Evolutionary conservation across 1,140 invertebrate species (phyloP).

Genomic region (Paramacrobiotus metropolitanus): DNA sequence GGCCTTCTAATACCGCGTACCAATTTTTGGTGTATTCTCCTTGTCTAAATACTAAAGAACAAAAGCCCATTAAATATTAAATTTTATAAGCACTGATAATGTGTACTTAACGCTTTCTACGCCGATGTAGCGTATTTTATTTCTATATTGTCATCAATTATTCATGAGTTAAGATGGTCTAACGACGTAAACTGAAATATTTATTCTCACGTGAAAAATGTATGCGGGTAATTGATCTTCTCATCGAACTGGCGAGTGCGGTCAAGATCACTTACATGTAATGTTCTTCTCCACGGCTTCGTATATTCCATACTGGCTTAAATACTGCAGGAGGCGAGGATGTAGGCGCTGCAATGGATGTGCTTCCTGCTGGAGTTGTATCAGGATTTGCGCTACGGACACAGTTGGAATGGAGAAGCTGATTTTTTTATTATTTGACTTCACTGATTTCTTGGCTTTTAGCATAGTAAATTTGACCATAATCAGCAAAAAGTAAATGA

Average conservation of each 20-base stretch:
- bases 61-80: too few relatives aligned
- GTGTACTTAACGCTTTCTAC: too few relatives aligned
- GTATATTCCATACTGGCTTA: neutral
- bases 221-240: neutral
- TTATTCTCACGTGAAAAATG: too few relatives aligned
- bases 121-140: too few relatives aligned
- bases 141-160: too few relatives aligned
- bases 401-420: neutral
- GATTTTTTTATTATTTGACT: neutral
- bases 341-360: neutral
- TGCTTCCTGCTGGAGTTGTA: neutral
- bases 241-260: too few relatives aligned
- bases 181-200: too few relatives aligned
- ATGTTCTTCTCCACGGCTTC: constrained; percentile 3
- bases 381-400: neutral
- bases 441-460: too few relatives aligned
- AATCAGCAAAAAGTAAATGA: too few relatives aligned
- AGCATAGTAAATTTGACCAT: too few relatives aligned
- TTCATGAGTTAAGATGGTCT: too few relatives aligned
- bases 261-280: neutral
- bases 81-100: too few relatives aligned
- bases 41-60: neutral
- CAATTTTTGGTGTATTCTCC: neutral
- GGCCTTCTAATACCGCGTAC: neutral
- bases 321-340: neutral